A percentile compares a stretch with the other conserved stretches of the same genome.
Evolutionary conservation across 1,140 invertebrate species (phyloP).

Genomic region (Dendrolimus punctatus): DNA sequence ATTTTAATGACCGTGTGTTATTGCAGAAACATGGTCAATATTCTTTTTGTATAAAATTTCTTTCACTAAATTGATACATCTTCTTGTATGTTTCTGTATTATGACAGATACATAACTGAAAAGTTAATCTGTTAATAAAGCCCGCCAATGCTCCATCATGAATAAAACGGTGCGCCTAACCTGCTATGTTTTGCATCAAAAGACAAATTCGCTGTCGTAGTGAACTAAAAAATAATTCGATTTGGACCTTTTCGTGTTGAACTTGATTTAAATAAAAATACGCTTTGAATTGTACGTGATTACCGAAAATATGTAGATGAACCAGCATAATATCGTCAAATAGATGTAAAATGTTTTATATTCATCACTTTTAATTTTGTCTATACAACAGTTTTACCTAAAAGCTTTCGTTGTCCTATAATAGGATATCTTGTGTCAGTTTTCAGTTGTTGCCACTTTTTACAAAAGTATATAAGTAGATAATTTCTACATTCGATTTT

Average conservation of each 20-base stretch:
- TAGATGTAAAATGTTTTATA: constrained; percentile 1
- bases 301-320: not conserved
- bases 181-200: constrained; percentile 5
- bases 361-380: constrained; percentile 6
- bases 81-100: no score
- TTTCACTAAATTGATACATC: no score
- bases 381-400: constrained; percentile 8
- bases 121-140: no score
- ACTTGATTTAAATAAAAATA: constrained; percentile 2
- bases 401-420: not conserved
- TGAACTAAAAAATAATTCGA: not conserved
- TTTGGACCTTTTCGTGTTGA: not conserved
- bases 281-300: constrained; percentile 1
- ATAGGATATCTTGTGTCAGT: constrained; percentile 13
- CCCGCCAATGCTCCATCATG: no score
- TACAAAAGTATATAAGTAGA: constrained; percentile 23
- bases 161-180: constrained; percentile 5
- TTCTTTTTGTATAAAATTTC: no score
- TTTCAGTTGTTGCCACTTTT: constrained; percentile 11
- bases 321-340: not conserved
- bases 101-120: no score
- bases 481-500: constrained; percentile 53
- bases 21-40: no score
- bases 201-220: constrained; percentile 6
- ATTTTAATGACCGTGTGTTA: no score